phyloP scores from a whole-genome alignment of 2,888 invertebrate genomes.

The Dorcus hopei region DNA sequence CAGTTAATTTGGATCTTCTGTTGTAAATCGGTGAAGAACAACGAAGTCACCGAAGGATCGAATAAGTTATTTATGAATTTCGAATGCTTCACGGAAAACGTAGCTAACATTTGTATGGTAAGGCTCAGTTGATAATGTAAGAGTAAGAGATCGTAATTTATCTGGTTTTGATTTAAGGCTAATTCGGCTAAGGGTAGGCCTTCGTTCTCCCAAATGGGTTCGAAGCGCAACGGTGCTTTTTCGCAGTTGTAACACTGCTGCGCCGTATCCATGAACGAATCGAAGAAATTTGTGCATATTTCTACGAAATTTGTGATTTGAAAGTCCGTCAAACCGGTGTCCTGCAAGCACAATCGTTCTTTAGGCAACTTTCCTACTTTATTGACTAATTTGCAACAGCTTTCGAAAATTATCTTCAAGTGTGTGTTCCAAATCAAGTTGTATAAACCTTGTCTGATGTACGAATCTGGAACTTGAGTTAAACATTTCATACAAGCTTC shows the following conservation, averaged over 20 bases:
- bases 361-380: conserved; percentile 83
- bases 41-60: conserved; percentile 65
- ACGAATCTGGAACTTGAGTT: conserved; percentile 61
- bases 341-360: conserved; percentile 77
- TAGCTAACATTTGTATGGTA: conserved; percentile 74
- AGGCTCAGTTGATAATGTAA: conserved; percentile 78
- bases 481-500: conserved; percentile 71
- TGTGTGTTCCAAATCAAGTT: conserved; percentile 88
- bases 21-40: conserved; percentile 53
- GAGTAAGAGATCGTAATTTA: conserved; percentile 72
- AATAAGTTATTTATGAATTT: conserved; percentile 75
- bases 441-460: conserved; percentile 76
- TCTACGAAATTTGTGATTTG: conserved; percentile 56
- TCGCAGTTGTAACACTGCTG: conserved; percentile 39
- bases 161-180: conserved; percentile 71
- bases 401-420: conserved; percentile 75
- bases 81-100: conserved; percentile 69
- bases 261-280: conserved; percentile 49
- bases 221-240: conserved; percentile 52
- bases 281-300: conserved; percentile 52
- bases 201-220: conserved; percentile 66
- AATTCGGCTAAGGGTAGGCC: conserved; percentile 71
- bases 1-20: conserved; percentile 57
- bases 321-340: conserved; percentile 66
- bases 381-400: conserved; percentile 70